A percentile compares a stretch with the other conserved stretches of the same genome.
These are phyloP conservation scores for Pachypeltis micranthus DNA, from an alignment of 1,140 invertebrate genomes.

Conservation along the genomic window DNA sequence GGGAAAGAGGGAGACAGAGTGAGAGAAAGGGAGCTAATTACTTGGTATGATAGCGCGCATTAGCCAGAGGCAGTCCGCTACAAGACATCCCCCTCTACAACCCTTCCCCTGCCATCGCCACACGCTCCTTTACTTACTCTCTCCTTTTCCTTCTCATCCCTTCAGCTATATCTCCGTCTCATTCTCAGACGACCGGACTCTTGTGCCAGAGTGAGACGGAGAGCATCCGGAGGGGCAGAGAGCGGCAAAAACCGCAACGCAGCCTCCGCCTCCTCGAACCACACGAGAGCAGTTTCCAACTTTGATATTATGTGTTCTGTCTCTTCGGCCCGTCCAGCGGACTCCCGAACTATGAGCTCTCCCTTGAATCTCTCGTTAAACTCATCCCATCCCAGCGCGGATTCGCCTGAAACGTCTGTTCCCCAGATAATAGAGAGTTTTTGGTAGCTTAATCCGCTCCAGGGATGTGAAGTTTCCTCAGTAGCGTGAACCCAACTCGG, in stretches of 20 bases:
- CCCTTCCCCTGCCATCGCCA: no score
- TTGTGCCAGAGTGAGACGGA: background rate
- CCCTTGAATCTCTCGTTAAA: no score
- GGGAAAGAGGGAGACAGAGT: background rate
- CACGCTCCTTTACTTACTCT: background rate
- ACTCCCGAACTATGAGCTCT: no score
- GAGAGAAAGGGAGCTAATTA: slow-evolving; percentile 3
- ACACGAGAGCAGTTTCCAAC: slow-evolving; percentile 3
- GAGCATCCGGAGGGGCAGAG: background rate
- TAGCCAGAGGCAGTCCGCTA: slow-evolving; percentile 8
- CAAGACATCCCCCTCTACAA: slow-evolving; percentile 1
- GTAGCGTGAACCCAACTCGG: no score
- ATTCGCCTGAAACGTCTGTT: no score
- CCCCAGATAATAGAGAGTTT: no score
- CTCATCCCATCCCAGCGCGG: no score
- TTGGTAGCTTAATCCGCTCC: no score
- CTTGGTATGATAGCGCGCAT: slow-evolving; percentile 14
- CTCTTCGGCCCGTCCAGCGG: background rate
- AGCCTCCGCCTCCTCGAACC: background rate
- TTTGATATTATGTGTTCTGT: slow-evolving; percentile 14
- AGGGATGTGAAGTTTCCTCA: no score
- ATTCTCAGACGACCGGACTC: background rate
- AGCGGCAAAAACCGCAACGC: slow-evolving; percentile 8
- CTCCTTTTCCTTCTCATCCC: background rate
- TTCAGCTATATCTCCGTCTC: background rate